These are phyloP conservation scores for Rhinoraja longicauda DNA, from an alignment of 2,797 vertebrate genomes.

Conservation along the genomic window DNA sequence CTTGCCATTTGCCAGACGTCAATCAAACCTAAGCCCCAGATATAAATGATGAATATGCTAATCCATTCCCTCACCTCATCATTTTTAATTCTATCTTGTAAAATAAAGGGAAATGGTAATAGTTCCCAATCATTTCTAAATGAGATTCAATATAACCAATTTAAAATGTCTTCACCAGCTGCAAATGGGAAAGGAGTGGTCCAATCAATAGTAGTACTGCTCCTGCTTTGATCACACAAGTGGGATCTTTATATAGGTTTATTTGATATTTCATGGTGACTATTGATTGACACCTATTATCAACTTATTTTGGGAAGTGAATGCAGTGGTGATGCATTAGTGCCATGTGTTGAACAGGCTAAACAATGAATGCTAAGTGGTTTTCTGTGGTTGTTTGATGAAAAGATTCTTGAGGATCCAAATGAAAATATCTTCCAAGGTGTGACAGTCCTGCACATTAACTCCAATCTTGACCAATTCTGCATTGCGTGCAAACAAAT, in stretches of 20 bases:
- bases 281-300: not conserved
- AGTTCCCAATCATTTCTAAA: not conserved
- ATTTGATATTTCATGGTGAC: not conserved
- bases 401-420: not conserved
- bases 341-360: not conserved
- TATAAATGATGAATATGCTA: not conserved
- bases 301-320: not conserved
- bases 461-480: not conserved
- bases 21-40: not conserved
- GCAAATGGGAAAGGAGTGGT: not conserved
- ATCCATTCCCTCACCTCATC: not conserved
- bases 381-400: not conserved
- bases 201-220: not conserved
- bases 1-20: not conserved
- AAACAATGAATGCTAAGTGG: not conserved
- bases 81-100: not conserved
- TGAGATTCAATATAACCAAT: not conserved
- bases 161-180: not conserved
- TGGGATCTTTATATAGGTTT: no score
- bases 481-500: not conserved
- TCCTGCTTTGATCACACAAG: not conserved
- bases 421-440: not conserved
- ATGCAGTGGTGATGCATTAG: not conserved
- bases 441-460: not conserved
- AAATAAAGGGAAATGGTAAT: not conserved